Evolutionary conservation across 1,140 invertebrate species (phyloP).

Genomic region (Zaprionus davidi): DNA sequence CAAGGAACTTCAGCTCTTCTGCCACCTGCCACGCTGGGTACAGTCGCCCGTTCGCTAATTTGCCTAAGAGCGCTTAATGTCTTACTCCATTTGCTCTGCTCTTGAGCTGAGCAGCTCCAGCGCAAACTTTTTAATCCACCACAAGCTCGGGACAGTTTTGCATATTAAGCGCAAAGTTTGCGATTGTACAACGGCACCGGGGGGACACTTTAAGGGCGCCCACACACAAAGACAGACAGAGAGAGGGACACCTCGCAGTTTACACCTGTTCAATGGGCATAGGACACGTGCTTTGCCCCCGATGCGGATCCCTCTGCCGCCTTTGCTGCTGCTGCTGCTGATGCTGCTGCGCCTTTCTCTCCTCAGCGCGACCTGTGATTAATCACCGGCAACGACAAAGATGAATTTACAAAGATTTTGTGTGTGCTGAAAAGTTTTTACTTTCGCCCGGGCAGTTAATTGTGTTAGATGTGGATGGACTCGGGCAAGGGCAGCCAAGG

Average conservation of each 20-base stretch:
- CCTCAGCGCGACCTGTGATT: slow-evolving; percentile 55
- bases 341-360: slow-evolving; percentile 6
- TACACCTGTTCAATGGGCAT: slow-evolving; percentile 74
- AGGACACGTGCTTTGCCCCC: slow-evolving; percentile 37
- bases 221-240: slow-evolving; percentile 2
- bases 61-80: slow-evolving; percentile 65
- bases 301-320: slow-evolving; percentile 7
- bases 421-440: slow-evolving; percentile 67
- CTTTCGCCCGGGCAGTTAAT: slow-evolving; percentile 70
- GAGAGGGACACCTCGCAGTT: slow-evolving; percentile 28
- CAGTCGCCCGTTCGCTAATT: slow-evolving; percentile 57
- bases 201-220: slow-evolving; percentile 66
- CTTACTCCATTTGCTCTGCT: slow-evolving; percentile 69
- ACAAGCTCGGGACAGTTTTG: slow-evolving; percentile 68
- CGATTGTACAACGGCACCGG: slow-evolving; percentile 61
- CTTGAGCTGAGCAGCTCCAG: slow-evolving; percentile 25
- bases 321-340: slow-evolving; percentile 2
- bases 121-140: slow-evolving; percentile 78
- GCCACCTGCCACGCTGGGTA: slow-evolving; percentile 21
- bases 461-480: slow-evolving; percentile 70
- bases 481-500: background rate
- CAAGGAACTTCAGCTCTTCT: background rate
- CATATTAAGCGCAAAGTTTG: slow-evolving; percentile 78
- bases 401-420: slow-evolving; percentile 80
- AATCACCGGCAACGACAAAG: slow-evolving; percentile 79